phyloP scores from a whole-genome alignment of 2,888 invertebrate species.

The Actias luna region DNA sequence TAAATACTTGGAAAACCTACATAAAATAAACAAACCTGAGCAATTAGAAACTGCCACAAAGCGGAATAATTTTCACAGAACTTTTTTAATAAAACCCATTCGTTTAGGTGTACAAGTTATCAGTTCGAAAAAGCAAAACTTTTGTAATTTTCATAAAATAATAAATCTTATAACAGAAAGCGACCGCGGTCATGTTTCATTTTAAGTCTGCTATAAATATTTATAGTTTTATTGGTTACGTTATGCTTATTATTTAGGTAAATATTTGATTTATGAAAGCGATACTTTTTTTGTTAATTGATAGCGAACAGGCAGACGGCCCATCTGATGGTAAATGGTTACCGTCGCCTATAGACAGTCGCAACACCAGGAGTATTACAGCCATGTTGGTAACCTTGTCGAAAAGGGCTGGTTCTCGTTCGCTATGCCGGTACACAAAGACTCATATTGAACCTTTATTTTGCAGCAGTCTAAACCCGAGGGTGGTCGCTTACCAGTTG shows the following conservation, averaged over 20 bases:
- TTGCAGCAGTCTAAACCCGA: too few species aligned
- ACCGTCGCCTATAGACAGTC: too few species aligned
- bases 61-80: conserved; percentile 24
- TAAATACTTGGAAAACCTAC: conserved; percentile 19
- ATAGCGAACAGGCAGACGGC: too few species aligned
- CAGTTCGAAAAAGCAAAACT: conserved; percentile 2
- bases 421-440: too few species aligned
- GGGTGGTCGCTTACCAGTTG: too few species aligned
- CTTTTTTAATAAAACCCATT: conserved; percentile 37
- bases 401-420: too few species aligned
- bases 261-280: too few species aligned
- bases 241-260: neutral
- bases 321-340: too few species aligned
- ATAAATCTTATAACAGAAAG: neutral
- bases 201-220: neutral
- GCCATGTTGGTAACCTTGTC: too few species aligned
- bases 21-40: conserved; percentile 25
- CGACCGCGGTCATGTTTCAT: neutral
- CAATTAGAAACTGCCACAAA: conserved; percentile 24
- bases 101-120: neutral
- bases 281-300: too few species aligned
- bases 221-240: neutral
- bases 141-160: neutral
- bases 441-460: too few species aligned
- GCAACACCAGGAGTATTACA: too few species aligned